Conservation (phyloP, 2,888 invertebrate genomes). For the Dinocampus coccinellae region DNA sequence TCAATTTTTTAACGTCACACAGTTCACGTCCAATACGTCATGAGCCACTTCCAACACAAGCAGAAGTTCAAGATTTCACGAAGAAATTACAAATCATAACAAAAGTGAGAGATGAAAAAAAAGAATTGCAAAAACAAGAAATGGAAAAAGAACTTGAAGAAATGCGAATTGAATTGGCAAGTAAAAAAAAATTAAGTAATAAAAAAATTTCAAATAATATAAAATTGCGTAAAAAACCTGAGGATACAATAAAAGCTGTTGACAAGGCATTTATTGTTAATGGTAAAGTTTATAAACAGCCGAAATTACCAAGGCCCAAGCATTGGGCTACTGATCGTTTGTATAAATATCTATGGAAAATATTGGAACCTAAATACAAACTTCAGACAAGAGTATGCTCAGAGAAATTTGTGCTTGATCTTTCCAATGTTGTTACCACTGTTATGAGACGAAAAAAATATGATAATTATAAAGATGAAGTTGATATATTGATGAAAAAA, state of each 20-base stretch:
- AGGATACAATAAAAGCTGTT: conserved; percentile 37
- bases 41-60: not conserved
- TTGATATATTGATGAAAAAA: conserved; percentile 52
- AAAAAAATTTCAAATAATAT: not conserved
- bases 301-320: conserved; percentile 55
- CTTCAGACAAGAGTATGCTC: conserved; percentile 51
- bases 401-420: conserved; percentile 52
- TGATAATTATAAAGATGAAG: conserved; percentile 48
- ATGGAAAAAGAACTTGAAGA: not conserved
- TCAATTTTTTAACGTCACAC: conserved; percentile 14
- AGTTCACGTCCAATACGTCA: not conserved
- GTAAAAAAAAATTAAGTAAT: not conserved
- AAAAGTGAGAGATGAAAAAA: conserved; percentile 28
- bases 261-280: conserved; percentile 58
- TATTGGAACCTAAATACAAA: conserved; percentile 54
- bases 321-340: conserved; percentile 59
- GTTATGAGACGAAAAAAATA: conserved; percentile 54
- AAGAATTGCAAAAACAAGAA: not conserved
- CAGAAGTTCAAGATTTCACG: not conserved
- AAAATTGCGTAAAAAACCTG: not conserved
- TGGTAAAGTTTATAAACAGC: conserved; percentile 57
- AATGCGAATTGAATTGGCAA: not conserved
- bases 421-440: conserved; percentile 44
- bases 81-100: not conserved
- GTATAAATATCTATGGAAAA: conserved; percentile 57